phyloP scores from a whole-genome alignment of 1,140 invertebrate species.

The Alviniconcha marisindica region DNA sequence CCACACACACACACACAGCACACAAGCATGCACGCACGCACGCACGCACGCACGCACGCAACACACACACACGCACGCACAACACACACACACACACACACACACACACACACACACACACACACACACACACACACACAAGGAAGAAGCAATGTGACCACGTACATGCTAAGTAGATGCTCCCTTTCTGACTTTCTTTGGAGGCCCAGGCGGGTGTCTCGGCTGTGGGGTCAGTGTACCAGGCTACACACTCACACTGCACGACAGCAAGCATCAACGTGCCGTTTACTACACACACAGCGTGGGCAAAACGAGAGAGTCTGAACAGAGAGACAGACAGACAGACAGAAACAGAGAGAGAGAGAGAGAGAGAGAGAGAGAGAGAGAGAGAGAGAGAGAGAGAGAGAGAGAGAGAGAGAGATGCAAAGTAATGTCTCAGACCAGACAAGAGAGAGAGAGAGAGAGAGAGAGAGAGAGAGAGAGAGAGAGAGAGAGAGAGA shows the following conservation, averaged over 20 bases:
- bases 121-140: background rate
- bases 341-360: too few species aligned
- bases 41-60: slow-evolving; percentile 7
- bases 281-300: too few species aligned
- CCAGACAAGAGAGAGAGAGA: too few species aligned
- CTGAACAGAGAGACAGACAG: too few species aligned
- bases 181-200: background rate
- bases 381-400: too few species aligned
- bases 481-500: too few species aligned
- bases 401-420: too few species aligned
- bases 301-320: too few species aligned
- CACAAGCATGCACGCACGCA: background rate
- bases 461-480: too few species aligned
- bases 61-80: background rate
- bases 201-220: slow-evolving; percentile 25
- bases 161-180: slow-evolving; percentile 23
- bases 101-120: background rate
- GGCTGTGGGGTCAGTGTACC: slow-evolving; percentile 26
- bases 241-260: slow-evolving; percentile 40
- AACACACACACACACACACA: slow-evolving; percentile 14
- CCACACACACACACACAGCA: background rate
- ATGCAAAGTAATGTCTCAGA: too few species aligned
- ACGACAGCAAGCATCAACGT: background rate
- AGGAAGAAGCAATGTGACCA: background rate
- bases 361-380: too few species aligned